Conservation (phyloP, 1,140 invertebrate genomes). For the Hestina assimilis region DNA sequence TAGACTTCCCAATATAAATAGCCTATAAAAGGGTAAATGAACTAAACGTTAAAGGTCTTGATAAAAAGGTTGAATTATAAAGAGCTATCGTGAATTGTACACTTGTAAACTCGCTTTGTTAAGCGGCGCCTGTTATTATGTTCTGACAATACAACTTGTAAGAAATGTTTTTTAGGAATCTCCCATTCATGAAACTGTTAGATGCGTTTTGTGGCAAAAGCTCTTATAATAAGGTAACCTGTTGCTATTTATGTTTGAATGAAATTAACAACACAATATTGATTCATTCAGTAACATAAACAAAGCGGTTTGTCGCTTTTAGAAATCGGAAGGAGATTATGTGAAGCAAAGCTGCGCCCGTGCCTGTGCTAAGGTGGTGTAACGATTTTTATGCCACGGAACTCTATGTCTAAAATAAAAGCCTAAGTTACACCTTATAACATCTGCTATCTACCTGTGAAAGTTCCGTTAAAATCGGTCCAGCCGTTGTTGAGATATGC, state of each 20-base stretch:
- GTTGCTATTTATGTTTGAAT: constrained; percentile 50
- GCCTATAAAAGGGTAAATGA: constrained; percentile 34
- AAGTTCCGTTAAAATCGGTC: no score
- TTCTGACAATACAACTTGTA: constrained; percentile 75
- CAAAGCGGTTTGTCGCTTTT: background rate
- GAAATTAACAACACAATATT: constrained; percentile 37
- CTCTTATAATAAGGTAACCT: constrained; percentile 66
- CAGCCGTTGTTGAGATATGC: no score
- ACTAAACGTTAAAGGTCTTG: constrained; percentile 50
- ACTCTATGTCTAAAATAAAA: no score
- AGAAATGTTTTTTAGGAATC: constrained; percentile 76
- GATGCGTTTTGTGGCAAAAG: constrained; percentile 64
- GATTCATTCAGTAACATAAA: background rate
- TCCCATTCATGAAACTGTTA: constrained; percentile 70
- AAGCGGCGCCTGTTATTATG: constrained; percentile 68
- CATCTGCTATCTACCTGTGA: no score
- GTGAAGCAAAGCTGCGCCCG: background rate
- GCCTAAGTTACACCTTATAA: no score
- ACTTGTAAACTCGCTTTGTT: constrained; percentile 75
- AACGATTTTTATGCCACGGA: no score
- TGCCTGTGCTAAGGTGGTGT: no score
- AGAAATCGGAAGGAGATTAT: background rate
- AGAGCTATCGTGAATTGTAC: constrained; percentile 76
- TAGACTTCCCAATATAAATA: constrained; percentile 32
- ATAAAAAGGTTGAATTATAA: constrained; percentile 66